Base-by-base conservation (phyloP, 1,140 invertebrate species). In the Zaprionus gabonicus region DNA sequence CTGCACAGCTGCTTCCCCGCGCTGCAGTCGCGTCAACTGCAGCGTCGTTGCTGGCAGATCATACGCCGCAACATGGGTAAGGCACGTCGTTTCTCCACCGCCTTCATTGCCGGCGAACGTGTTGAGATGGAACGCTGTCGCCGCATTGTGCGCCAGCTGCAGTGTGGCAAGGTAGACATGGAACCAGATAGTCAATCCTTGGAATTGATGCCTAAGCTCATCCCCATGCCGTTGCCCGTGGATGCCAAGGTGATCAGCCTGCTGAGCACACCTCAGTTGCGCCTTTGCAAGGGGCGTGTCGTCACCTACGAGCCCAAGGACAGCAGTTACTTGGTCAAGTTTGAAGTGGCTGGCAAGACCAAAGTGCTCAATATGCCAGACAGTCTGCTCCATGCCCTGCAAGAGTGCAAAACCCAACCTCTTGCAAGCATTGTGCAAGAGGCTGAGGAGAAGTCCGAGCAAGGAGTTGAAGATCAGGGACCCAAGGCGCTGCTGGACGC, bases 1-100 rank as follows among this genome's bases (percentile, higher is more conserved):
- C 25, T 81, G 7, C 13, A 9, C 0, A 82, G 60, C 20, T 63
- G n/a, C 23, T 74, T 25, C 7, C 55, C 75, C 0, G 20, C 41
- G 9, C n/a, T 88, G 12, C 12, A 56, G 20, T 65, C 78, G 0
- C 57, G 78, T 1, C 25, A 17, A 7, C 0, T 87, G 59, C 75
- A 81, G 0, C 75, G 71, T 4, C 71, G 78, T 15, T 58, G 57
- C 17, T 87, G 84, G 84, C 84, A 87, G 56, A 1, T 76, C 1
- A 25, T 87, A 0, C 78, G 84, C 1, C 71, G 81, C 0, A 34
- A 25, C 1, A 67, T 81, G 75, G 84, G 84, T n/a, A 87, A 76
- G 59, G 57, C 84, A 1, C 78, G 84, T 0, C 84, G 81, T 3
- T 87, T 81, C 20, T 84, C 84, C 1, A 4, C 51, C 5, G 63